Base-by-base conservation (phyloP, 2,113 vertebrate species). In the Oryzias javanicus region DNA sequence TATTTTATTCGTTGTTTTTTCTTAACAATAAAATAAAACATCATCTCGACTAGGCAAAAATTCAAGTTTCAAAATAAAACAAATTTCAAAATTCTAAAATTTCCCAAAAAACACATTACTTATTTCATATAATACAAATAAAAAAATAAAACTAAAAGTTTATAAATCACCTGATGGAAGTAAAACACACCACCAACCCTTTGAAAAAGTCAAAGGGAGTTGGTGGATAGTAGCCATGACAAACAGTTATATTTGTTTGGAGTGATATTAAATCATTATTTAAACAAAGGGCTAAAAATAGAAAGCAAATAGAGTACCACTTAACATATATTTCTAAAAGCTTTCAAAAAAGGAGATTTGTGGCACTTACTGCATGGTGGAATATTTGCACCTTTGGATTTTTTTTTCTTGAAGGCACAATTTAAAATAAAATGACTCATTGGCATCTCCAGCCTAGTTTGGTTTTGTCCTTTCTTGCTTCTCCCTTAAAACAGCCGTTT, bases 61-160 rank as follows among this genome's bases (percentile, higher is more conserved):
- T 68, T 89, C 83, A 89, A 86, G 84, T 90, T 85, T 91, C 70
- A 85, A 83, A 81, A 71, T 57, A 81, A 79, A 76, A 74, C 76
- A 74, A 75, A 72, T 83, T 70, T 75, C 84, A 68, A 81, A 89
- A 81, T 67, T 35, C 79, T 78, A 70, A 60, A 7, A 50, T 60
- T 51, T 76, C 76, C 77, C 74, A 64, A 80, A 85, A 22, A 87
- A 55, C 81, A 71, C 79, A 59, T 72, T 64, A 84, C 67, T 64
- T 47, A 86, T 80, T 84, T 74, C 85, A 80, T 64, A 86, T 65
- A 82, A 71, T 66, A 79, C 80, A 86, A 56, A 85, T 75, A 75
- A 51, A 76, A 67, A 57, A 63, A 61, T 60, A 79, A 58, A 44
- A 55, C 51, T 53, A 41, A 72, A 67, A 82, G 83, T 66, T 70